Percentiles rank a stretch among this genome's conserved stretches.
phyloP scores from a whole-genome alignment of 1,140 invertebrate genomes.

The Meloidogyne floridensis region DNA sequence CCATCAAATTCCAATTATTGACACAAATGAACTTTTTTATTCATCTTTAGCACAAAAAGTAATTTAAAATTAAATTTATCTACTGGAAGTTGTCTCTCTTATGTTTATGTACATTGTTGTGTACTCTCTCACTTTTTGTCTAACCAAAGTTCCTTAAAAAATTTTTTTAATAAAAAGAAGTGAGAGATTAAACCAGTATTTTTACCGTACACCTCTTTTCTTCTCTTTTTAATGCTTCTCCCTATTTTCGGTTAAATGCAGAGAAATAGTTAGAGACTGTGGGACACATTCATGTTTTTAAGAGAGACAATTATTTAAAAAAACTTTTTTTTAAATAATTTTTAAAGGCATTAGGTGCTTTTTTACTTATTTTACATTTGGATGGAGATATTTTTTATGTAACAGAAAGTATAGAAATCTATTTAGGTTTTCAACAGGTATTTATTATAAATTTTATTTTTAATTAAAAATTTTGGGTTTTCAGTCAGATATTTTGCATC shows the following conservation, averaged over 20 bases:
- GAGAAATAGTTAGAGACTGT: too few species aligned
- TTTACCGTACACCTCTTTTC: too few species aligned
- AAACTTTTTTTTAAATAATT: not conserved
- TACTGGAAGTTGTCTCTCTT: too few species aligned
- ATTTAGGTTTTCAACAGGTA: conserved; percentile 99
- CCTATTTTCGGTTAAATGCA: too few species aligned
- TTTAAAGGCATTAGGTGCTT: conserved; percentile 91
- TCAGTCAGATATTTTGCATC: conserved; percentile 97
- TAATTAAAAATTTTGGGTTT: conserved; percentile 3
- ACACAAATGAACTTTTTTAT: not conserved
- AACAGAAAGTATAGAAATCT: conserved; percentile 97
- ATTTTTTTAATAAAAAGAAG: too few species aligned
- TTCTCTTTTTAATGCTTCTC: too few species aligned
- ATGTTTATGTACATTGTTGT: too few species aligned
- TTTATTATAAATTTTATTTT: conserved; percentile 46
- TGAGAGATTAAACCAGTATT: too few species aligned
- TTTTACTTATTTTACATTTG: conserved; percentile 94
- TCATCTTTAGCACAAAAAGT: conserved; percentile 2
- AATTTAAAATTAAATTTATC: not conserved
- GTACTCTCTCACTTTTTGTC: too few species aligned
- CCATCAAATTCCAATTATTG: not conserved
- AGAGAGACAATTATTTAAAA: not conserved
- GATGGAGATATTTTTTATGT: conserved; percentile 99
- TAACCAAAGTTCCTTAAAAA: too few species aligned
- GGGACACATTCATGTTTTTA: not conserved